Percentiles rank a stretch among this genome's conserved stretches.
These are phyloP conservation scores for Drosophila anomalipes DNA, from an alignment of 2,888 invertebrate species.

Conservation along the genomic window DNA sequence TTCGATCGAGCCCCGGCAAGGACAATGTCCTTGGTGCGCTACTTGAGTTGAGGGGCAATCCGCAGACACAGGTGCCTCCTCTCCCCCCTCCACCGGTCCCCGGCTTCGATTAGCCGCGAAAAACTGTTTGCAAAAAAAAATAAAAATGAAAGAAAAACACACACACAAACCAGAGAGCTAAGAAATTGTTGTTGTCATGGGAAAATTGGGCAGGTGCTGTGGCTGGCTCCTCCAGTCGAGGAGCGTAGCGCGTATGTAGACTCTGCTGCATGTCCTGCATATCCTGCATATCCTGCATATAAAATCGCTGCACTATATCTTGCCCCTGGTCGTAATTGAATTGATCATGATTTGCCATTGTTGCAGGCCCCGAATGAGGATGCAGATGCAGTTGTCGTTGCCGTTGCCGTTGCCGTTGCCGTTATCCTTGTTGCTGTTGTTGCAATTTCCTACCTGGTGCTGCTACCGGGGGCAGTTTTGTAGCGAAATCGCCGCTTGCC, in stretches of 20 bases:
- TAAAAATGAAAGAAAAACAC: neutral
- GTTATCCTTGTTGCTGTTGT: conserved; percentile 4
- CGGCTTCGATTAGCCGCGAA: conserved; percentile 37
- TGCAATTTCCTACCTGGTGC: conserved; percentile 35
- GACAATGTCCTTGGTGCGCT: conserved; percentile 57
- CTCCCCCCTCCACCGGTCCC: neutral
- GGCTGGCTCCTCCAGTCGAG: conserved; percentile 26
- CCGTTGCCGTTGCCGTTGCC: conserved; percentile 44
- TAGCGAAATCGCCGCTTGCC: conserved; percentile 62
- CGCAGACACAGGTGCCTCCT: conserved; percentile 45
- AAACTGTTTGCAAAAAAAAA: conserved; percentile 27
- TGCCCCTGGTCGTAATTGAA: conserved; percentile 72
- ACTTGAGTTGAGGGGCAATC: conserved; percentile 51
- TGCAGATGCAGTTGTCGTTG: conserved; percentile 56
- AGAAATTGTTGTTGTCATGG: conserved; percentile 64
- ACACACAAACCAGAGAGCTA: neutral
- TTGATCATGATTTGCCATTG: conserved; percentile 82
- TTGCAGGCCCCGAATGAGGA: conserved; percentile 51
- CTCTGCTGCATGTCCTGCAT: conserved; percentile 43
- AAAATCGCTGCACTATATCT: conserved; percentile 54
- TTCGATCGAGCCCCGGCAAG: conserved; percentile 28
- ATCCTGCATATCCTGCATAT: conserved; percentile 37
- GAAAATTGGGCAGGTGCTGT: conserved; percentile 80
- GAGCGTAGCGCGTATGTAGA: neutral
- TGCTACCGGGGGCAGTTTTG: conserved; percentile 52